These are phyloP conservation scores for Meleagris gallopavo DNA, from an alignment of 2,113 vertebrate species.

Conservation along the genomic window DNA sequence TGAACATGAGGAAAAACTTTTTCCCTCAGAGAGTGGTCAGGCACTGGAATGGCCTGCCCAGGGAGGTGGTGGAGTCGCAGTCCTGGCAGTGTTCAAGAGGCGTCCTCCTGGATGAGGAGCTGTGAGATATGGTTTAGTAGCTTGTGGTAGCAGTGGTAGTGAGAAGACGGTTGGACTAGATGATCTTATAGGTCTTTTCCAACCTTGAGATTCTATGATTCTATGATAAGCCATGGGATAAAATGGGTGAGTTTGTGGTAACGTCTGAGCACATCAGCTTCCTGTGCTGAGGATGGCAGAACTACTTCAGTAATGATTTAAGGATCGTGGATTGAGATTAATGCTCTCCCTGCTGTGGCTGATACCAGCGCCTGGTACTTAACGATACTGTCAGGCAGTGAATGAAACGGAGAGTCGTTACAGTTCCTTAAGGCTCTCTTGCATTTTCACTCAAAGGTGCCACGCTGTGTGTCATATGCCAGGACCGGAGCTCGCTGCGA, in stretches of 20 bases:
- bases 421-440: not conserved
- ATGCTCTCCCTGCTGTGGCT: accelerated
- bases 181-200: no score
- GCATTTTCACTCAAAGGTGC: slow-evolving; percentile 82
- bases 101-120: no score
- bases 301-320: not conserved
- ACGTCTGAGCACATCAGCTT: accelerated
- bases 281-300: accelerated
- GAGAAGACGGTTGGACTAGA: no score
- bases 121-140: no score
- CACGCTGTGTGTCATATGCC: slow-evolving; percentile 97
- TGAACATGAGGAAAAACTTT: no score
- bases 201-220: no score
- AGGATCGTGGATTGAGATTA: not conserved
- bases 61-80: no score
- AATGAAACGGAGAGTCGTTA: not conserved
- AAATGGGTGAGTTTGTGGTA: not conserved
- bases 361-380: not conserved
- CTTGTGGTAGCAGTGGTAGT: no score
- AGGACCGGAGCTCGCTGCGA: slow-evolving; percentile 94
- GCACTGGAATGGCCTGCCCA: no score
- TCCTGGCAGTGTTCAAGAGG: no score
- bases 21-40: no score
- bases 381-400: not conserved
- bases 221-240: no score